Evolutionary conservation across 2,797 vertebrate genomes (phyloP).

Genomic region (Nannoperca australis): DNA sequence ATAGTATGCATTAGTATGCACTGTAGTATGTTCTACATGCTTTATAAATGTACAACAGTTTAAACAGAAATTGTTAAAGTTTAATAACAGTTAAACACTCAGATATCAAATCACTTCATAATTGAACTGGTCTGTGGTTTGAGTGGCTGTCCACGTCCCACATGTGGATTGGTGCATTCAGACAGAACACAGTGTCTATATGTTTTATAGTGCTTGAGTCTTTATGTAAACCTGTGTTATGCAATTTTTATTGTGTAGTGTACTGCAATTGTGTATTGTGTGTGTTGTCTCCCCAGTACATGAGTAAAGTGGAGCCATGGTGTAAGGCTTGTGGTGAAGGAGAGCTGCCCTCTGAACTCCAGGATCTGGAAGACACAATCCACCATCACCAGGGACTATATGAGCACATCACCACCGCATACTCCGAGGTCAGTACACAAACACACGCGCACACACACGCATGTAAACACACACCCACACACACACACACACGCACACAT

Average conservation of each 20-base stretch:
- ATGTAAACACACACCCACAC: neutral
- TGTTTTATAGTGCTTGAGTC: neutral
- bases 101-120: neutral
- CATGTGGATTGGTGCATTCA: neutral
- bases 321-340: conserved; percentile 98
- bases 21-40: neutral
- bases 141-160: neutral
- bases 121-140: neutral
- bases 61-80: neutral
- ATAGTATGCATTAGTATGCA: too few species aligned
- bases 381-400: conserved; percentile 98
- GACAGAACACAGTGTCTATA: neutral
- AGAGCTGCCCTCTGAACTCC: conserved; percentile 96
- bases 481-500: neutral
- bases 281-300: conserved; percentile 86
- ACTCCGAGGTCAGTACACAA: conserved; percentile 90
- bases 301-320: conserved; percentile 98
- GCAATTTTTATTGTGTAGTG: conserved; percentile 17
- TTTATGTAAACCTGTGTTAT: conserved; percentile 13
- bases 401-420: conserved; percentile 95
- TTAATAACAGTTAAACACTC: neutral
- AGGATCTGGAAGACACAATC: conserved; percentile 97
- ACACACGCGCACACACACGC: neutral
- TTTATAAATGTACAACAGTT: neutral
- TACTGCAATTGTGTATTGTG: conserved; percentile 1